phyloP scores from a whole-genome alignment of 2,113 vertebrate species.

The Larimichthys polyactis region DNA sequence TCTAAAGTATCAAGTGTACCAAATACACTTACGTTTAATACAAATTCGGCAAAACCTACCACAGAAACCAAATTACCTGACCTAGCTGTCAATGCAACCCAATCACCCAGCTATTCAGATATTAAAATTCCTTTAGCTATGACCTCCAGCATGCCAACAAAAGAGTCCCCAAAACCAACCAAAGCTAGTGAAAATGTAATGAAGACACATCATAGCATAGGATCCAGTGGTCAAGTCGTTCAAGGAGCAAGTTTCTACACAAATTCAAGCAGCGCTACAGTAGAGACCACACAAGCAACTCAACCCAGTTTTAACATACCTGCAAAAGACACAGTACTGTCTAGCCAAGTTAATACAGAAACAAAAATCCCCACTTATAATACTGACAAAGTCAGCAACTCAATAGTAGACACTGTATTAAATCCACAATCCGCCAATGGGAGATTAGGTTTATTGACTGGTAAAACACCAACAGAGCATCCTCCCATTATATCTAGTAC shows the following conservation, averaged over 20 bases:
- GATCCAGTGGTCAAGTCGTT: background rate
- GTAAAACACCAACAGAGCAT: conserved; percentile 15
- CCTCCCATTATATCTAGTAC: background rate
- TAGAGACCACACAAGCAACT: background rate
- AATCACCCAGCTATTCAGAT: conserved; percentile 26
- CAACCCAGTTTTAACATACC: background rate
- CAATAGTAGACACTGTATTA: background rate
- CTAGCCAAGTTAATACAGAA: background rate
- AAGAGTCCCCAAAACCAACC: conserved; percentile 4
- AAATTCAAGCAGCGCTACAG: conserved; percentile 17
- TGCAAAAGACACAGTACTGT: conserved; percentile 3
- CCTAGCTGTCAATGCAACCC: background rate
- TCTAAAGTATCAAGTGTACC: conserved; percentile 6
- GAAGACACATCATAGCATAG: conserved; percentile 4
- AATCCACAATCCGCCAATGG: conserved; percentile 6
- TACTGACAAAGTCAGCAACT: background rate
- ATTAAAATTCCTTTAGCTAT: conserved; percentile 5
- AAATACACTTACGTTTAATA: conserved; percentile 18
- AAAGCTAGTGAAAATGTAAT: background rate
- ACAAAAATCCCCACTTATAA: background rate
- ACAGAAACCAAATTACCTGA: conserved; percentile 15
- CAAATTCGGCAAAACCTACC: background rate
- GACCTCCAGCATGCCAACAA: background rate
- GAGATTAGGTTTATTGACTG: background rate
- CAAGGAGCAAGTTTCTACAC: conserved; percentile 9